These are phyloP conservation scores for Rhynchophorus ferrugineus DNA, from an alignment of 1,140 invertebrate genomes.

Conservation along the genomic window DNA sequence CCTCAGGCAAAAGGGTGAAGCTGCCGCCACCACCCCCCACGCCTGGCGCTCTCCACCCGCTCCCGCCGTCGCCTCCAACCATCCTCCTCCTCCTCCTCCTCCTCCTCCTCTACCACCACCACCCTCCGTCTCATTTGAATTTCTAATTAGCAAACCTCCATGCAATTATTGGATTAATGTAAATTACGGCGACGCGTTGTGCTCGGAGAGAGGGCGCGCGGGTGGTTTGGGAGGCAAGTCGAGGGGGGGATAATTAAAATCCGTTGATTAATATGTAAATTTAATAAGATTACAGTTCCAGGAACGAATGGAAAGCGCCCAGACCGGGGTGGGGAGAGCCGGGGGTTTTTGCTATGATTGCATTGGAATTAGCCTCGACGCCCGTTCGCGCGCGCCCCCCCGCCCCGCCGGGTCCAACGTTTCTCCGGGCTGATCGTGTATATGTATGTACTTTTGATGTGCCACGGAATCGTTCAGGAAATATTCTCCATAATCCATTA, in stretches of 20 bases:
- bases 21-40: slow-evolving; percentile 17
- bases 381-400: not conserved
- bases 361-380: not conserved
- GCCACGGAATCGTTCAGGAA: too few relatives aligned
- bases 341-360: not conserved
- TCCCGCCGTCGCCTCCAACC: slow-evolving; percentile 57
- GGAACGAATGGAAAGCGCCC: slow-evolving; percentile 44
- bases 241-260: slow-evolving; percentile 80
- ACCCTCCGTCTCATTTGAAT: slow-evolving; percentile 75
- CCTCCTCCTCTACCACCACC: slow-evolving; percentile 25
- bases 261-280: slow-evolving; percentile 96
- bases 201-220: slow-evolving; percentile 31
- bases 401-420: not conserved
- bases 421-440: too few relatives aligned
- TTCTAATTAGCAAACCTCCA: slow-evolving; percentile 85
- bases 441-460: too few relatives aligned
- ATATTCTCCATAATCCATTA: too few relatives aligned
- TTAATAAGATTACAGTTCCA: slow-evolving; percentile 88
- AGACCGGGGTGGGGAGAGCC: slow-evolving; percentile 8
- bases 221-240: too few relatives aligned
- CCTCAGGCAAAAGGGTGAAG: slow-evolving; percentile 43
- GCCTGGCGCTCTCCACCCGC: slow-evolving; percentile 24
- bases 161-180: slow-evolving; percentile 91
- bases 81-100: slow-evolving; percentile 19
- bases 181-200: slow-evolving; percentile 73